Percentiles rank a stretch among this genome's conserved stretches.
phyloP scores from a whole-genome alignment of 2,797 vertebrate genomes.

The Muscicapa striata region DNA sequence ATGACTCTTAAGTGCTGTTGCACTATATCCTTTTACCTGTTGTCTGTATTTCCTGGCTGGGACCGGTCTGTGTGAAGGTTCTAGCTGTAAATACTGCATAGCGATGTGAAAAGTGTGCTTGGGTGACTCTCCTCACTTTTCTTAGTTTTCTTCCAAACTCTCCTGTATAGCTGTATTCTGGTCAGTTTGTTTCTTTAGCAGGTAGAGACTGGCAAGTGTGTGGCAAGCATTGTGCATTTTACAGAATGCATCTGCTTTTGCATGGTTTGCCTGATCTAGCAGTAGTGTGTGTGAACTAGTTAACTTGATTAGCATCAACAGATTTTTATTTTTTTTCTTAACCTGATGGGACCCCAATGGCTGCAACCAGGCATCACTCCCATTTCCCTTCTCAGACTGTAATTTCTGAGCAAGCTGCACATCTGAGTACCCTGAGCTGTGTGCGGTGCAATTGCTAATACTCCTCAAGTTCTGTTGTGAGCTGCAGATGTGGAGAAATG shows the following conservation, averaged over 20 bases:
- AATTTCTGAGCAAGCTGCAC: neutral
- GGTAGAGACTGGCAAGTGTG: neutral
- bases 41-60: neutral
- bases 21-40: neutral
- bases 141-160: neutral
- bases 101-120: neutral
- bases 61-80: neutral
- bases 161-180: neutral
- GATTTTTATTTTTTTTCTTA: neutral
- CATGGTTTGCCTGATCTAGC: neutral
- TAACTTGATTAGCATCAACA: neutral
- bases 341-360: neutral
- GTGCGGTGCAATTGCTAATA: neutral
- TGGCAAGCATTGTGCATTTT: neutral
- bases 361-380: neutral
- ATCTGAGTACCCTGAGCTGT: neutral
- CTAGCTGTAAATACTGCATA: neutral
- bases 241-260: neutral
- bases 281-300: neutral
- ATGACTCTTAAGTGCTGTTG: neutral
- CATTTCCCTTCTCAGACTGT: neutral
- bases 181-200: neutral
- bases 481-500: constrained; percentile 17
- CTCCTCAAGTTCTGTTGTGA: neutral
- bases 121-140: neutral